Evolutionary conservation across 2,113 vertebrate species (phyloP), one percentile per base, ranked within the genome.

Genomic region (Mandrillus leucophaeus): DNA sequence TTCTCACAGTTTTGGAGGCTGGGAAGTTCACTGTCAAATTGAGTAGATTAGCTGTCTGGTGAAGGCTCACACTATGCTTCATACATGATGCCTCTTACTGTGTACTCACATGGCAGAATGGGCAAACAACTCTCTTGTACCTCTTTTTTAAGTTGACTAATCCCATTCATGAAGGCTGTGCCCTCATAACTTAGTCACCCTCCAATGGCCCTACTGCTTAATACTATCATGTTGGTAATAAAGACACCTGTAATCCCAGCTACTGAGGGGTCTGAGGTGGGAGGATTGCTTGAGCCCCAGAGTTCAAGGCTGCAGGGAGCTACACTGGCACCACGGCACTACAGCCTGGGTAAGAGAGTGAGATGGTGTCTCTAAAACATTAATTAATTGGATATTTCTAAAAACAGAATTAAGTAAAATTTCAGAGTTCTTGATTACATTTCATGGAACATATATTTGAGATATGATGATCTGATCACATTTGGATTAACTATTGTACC

Each of bases 71-170:
- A 45, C 20, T 89, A 32, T 50, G 43, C 6, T 50, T 66, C 57
- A 52, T 20, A 13, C 32, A 88, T 13, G 11, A 12, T 11, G 2
- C 17, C 9, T 73, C 38, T 18, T n/a, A 13, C 57, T 30, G 9
- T 30, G 10, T 40, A n/a, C 32, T 90, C 16, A 27, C 23, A n/a
- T 30, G 43, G 17, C 2, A 22, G 10, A 40, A 50, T 6, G 5
- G 0, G 5, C 0, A 50, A 64, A 38, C 2, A 27, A 0, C 14
- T 66, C 11, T 10, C 14, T 79, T 14, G 23, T 1, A 14, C 27
- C 6, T 61, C 11, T 73, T 75, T 76, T 35, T 9, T 27, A 79
- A 48, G 57, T 11, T n/a, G 35, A 50, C 16, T 38, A 5, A 64
- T 43, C 40, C 5, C n/a, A 68, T 40, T 32, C 57, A 66, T 50